Evolutionary conservation across 2,797 vertebrate species (phyloP), one percentile per base, ranked within the genome.

Genomic region (Manis crassicaudata): DNA sequence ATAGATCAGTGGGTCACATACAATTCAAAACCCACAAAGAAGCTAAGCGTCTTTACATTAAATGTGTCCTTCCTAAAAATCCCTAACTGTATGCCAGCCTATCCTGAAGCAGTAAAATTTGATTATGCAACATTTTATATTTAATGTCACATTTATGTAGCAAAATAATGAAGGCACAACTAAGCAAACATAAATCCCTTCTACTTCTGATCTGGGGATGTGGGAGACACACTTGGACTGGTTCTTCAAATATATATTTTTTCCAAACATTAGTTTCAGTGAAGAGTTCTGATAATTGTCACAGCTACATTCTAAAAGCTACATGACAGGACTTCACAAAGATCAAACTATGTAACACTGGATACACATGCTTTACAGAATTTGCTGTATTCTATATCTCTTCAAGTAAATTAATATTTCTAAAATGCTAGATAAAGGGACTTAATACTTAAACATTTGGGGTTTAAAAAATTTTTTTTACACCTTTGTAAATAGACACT

Each of bases 301-400:
- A 99, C 99, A 99, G 99, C 99, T 99, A 99, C 99, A 99, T 99
- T 99, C 99, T 99, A 99, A 99, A 99, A 99, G 99, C 99, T 99
- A 99, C 98, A 98, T 99, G 99, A 99, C 98, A 98, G 98, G 99
- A 99, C 99, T 99, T 99, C 99, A 99, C 99, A 98, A 99, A 98
- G 99, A 99, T 99, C 99, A 99, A 99, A 99, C 99, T 99, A 99
- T 97, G 98, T 98, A 99, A 99, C 99, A 98, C 99, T 99, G 99
- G 99, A 62, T 80, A 94, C 84, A 99, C 99, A 99, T 99, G 99
- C 98, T 99, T 98, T 97, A 98, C 96, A 97, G 98, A 94, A 98
- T 98, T 99, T 98, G 98, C 98, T 98, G 98, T 98, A 98, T 98
- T 98, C 98, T 98, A 99, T 97, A 97, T 98, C 98, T 98, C 54